These are phyloP conservation scores for Thunnus thynnus DNA, from an alignment of 2,113 vertebrate species.

Conservation along the genomic window DNA sequence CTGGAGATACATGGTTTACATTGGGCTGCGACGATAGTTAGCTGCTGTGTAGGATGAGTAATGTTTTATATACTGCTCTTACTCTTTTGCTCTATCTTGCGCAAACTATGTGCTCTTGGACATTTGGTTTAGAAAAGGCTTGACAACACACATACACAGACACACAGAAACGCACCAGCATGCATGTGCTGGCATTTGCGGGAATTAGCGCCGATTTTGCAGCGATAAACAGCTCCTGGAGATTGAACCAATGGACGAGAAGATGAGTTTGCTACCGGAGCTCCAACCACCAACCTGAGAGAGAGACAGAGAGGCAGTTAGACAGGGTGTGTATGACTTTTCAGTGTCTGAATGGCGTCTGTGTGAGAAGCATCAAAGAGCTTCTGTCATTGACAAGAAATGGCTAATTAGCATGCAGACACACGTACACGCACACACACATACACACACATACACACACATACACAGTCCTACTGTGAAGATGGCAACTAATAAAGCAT, in stretches of 20 bases:
- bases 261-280: conserved; percentile 87
- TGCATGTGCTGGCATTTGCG: conserved; percentile 49
- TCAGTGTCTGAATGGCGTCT: conserved; percentile 60
- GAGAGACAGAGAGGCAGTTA: conserved; percentile 15
- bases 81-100: background rate
- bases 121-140: too few species aligned
- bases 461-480: conserved; percentile 21
- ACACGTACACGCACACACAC: conserved; percentile 21
- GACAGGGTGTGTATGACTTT: conserved; percentile 35
- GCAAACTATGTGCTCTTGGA: too few species aligned
- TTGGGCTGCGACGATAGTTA: too few species aligned
- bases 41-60: too few species aligned
- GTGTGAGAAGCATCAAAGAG: conserved; percentile 69
- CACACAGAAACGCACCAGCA: conserved; percentile 54
- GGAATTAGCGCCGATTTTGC: conserved; percentile 77
- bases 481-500: conserved; percentile 13
- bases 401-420: conserved; percentile 59
- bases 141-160: too few species aligned
- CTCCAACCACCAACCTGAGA: conserved; percentile 91
- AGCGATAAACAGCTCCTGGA: conserved; percentile 92
- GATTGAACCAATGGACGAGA: conserved; percentile 71
- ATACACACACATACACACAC: conserved; percentile 23
- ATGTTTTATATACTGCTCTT: too few species aligned
- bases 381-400: conserved; percentile 48
- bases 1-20: too few species aligned